These are phyloP conservation scores for Lucilia sericata DNA, from an alignment of 1,140 invertebrate species.

Conservation along the genomic window DNA sequence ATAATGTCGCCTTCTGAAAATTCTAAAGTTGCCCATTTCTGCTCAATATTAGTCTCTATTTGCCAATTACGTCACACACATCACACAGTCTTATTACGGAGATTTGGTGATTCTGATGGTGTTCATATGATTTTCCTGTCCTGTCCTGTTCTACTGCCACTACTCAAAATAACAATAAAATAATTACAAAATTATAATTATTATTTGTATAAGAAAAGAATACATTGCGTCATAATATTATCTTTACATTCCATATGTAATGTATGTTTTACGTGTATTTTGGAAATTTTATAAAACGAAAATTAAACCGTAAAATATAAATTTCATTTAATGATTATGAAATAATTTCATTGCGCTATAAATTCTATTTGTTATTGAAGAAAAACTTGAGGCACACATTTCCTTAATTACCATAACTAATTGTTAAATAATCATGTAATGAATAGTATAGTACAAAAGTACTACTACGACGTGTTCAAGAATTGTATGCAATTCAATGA, in stretches of 20 bases:
- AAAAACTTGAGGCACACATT: slow-evolving; percentile 13
- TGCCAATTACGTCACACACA: not conserved
- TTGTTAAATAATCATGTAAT: not conserved
- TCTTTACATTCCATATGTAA: not conserved
- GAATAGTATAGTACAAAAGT: not conserved
- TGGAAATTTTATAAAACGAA: slow-evolving; percentile 22
- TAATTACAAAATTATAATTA: not conserved
- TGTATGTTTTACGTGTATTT: slow-evolving; percentile 28
- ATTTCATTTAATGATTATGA: not conserved
- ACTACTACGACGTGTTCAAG: not conserved
- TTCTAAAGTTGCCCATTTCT: not conserved
- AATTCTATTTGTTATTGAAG: not conserved
- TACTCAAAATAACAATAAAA: not conserved
- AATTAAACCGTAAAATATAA: slow-evolving; percentile 48
- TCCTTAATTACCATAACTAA: slow-evolving; percentile 45
- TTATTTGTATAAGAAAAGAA: not conserved
- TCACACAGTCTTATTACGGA: not conserved
- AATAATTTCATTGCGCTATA: not conserved
- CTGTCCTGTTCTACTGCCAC: not conserved
- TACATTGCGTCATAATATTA: not conserved
- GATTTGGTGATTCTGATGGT: slow-evolving; percentile 23
- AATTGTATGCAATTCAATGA: not conserved
- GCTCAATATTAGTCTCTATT: not conserved
- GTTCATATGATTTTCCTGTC: not conserved
- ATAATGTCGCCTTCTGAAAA: too few relatives aligned